A percentile compares a stretch with the other conserved stretches of the same genome.
Evolutionary conservation across 2,888 invertebrate genomes (phyloP).

Genomic region (Tromatobia lineatoria): DNA sequence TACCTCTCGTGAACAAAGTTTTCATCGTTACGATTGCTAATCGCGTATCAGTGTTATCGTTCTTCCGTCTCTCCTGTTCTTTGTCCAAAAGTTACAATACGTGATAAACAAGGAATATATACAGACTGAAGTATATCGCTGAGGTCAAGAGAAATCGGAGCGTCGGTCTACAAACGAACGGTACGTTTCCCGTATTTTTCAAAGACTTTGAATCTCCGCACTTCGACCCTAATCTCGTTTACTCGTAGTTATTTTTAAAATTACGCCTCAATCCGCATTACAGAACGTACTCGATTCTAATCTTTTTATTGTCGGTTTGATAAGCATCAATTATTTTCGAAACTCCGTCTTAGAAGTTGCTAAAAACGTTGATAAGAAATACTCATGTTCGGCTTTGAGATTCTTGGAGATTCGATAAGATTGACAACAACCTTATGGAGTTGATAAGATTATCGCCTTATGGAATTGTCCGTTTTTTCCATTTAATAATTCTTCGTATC

Average conservation of each 20-base stretch:
- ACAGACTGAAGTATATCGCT: background rate
- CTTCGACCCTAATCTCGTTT: background rate
- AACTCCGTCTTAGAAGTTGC: too few species aligned
- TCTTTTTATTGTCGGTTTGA: background rate
- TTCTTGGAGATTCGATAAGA: background rate
- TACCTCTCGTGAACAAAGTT: background rate
- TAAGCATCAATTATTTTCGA: too few species aligned
- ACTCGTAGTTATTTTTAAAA: background rate
- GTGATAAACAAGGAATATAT: slow-evolving; percentile 29
- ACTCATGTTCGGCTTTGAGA: too few species aligned
- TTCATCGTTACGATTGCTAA: background rate
- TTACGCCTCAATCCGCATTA: background rate
- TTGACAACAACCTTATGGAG: background rate
- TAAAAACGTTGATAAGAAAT: too few species aligned
- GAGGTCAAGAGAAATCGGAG: background rate
- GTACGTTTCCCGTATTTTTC: slow-evolving; percentile 7
- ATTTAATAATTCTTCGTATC: slow-evolving; percentile 6
- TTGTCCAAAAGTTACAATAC: background rate
- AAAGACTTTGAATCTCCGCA: background rate
- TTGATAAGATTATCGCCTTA: slow-evolving; percentile 12
- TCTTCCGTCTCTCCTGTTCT: slow-evolving; percentile 18
- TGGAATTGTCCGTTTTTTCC: background rate
- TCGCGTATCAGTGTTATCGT: slow-evolving; percentile 4
- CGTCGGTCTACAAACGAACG: slow-evolving; percentile 15
- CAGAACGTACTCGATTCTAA: background rate